Percentiles rank a stretch among this genome's conserved stretches.
Conservation (phyloP, 2,888 invertebrate species). For the Leptinotarsa tumamoca region DNA sequence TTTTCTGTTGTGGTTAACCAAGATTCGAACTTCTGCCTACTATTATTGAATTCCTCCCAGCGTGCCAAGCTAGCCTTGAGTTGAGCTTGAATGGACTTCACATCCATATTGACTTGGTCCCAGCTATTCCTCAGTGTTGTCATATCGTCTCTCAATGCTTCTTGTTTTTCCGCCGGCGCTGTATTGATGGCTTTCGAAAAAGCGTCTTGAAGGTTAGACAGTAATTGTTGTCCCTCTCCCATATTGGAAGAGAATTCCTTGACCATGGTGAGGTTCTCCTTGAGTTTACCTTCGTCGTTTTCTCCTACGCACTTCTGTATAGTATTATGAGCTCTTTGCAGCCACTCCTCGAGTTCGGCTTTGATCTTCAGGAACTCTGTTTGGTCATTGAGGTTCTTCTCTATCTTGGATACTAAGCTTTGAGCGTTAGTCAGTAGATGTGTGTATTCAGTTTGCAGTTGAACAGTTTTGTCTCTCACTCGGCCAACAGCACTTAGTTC, state of each 20-base stretch:
- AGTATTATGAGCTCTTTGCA: conserved; percentile 82
- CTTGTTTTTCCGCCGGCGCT: conserved; percentile 84
- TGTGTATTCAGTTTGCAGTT: conserved; percentile 85
- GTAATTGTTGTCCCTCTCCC: conserved; percentile 86
- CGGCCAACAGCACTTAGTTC: conserved; percentile 87
- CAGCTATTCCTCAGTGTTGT: conserved; percentile 84
- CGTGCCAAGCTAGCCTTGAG: conserved; percentile 84
- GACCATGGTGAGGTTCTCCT: conserved; percentile 84
- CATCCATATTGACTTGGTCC: conserved; percentile 88
- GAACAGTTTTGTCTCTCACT: conserved; percentile 88
- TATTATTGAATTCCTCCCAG: conserved; percentile 90
- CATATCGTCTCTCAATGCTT: conserved; percentile 81
- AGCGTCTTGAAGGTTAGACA: conserved; percentile 85
- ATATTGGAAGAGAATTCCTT: conserved; percentile 77
- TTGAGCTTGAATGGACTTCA: conserved; percentile 88
- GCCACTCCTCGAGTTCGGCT: conserved; percentile 85
- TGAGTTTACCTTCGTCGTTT: conserved; percentile 81
- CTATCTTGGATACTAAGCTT: conserved; percentile 85
- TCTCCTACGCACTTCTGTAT: conserved; percentile 86
- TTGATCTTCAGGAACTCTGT: conserved; percentile 91
- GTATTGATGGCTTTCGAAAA: conserved; percentile 87
- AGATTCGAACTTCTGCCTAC: conserved; percentile 78
- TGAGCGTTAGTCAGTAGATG: conserved; percentile 83
- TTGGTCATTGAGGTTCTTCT: conserved; percentile 91
- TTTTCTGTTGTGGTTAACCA: conserved; percentile 85